Base-by-base conservation (phyloP, 2,113 vertebrate species). In the Pithys albifrons region DNA sequence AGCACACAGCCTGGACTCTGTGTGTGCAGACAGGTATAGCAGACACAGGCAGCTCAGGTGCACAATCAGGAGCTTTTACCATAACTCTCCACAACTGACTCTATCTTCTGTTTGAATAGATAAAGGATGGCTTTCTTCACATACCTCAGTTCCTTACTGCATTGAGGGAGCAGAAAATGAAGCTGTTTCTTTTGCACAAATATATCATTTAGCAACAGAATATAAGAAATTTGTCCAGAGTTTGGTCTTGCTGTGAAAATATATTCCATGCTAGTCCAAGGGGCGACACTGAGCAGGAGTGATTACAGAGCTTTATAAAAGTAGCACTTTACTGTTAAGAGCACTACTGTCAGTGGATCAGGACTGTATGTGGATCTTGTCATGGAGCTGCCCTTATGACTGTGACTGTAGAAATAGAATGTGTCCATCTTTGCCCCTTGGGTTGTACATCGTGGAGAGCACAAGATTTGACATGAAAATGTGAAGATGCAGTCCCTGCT, bases 1-100 rank as follows among this genome's bases (percentile, higher is more conserved):
- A 25, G 86, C 66, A 27, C 37, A 31, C 43, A 14, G 57, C 18
- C 69, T 27, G 66, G 66, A 3, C 37, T 58, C 7, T 25, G 37
- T 17, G 75, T 1, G 4, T 20, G 73, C 64, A 45, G 46, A 31
- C 20, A 22, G 0, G 0, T 10, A 49, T 12, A 59, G 69, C 55
- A 67, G 52, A 94, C n/a, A 33, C 43, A 54, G 71, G 39, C 25
- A 64, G 12, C 37, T 71, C 48, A 49, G 31, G 14, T 64, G 19
- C 29, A 61, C 27, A 22, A 16, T 43, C 37, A 35, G 27, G 19
- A 23, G n/a, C n/a, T 88, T 85, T 54, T 78, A 71, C 35, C 16
- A 25, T 23, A 7, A 46, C 37, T 67, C 39, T 91, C 66, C 69
- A 31, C 17, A 76, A 48, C 7, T 2, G 3, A 48, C 9, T 72